phyloP scores from a whole-genome alignment of 2,113 vertebrate genomes.

The Excalfactoria chinensis region DNA sequence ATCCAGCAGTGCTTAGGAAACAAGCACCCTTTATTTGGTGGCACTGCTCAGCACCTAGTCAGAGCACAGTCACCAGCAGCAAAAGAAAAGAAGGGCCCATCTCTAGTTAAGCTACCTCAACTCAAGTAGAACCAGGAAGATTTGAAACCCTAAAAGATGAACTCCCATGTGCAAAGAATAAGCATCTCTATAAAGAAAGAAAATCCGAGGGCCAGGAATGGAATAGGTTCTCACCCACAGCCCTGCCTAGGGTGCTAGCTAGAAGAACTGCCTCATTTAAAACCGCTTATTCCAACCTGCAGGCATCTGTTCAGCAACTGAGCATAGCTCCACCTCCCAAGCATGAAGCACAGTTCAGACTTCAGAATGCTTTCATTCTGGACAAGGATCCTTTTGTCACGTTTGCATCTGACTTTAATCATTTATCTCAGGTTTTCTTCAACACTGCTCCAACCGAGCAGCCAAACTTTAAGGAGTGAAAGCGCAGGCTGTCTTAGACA shows the following conservation, averaged over 20 bases:
- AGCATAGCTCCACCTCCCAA: neutral
- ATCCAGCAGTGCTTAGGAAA: neutral
- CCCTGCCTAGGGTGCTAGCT: neutral
- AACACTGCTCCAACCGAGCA: neutral
- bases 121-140: neutral
- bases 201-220: neutral
- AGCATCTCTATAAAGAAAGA: neutral
- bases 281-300: neutral
- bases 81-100: neutral
- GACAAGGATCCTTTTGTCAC: neutral
- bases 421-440: neutral
- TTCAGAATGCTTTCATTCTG: neutral
- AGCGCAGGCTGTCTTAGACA: neutral
- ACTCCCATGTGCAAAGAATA: neutral
- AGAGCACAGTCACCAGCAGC: neutral
- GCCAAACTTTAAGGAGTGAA: neutral
- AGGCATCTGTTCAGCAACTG: neutral
- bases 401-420: neutral
- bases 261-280: neutral
- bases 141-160: neutral
- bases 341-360: neutral
- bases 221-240: neutral
- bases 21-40: neutral
- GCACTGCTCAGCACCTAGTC: neutral
- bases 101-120: neutral